These are phyloP conservation scores for Eulemur rufifrons DNA, from an alignment of 2,113 vertebrate genomes.

Conservation along the genomic window DNA sequence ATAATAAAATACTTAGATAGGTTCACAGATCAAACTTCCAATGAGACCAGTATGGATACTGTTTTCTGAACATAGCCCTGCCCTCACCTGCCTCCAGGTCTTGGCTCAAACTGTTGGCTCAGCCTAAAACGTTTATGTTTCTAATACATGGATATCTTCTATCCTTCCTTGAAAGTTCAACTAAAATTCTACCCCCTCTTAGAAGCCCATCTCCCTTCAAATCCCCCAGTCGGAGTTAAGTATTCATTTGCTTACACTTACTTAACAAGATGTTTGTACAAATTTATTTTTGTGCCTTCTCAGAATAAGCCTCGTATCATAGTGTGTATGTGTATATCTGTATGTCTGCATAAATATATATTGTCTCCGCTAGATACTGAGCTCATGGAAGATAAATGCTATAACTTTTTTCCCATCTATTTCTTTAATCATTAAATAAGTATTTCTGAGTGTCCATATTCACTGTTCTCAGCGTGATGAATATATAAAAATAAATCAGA, in stretches of 20 bases:
- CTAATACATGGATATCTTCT: not conserved
- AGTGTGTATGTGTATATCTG: not conserved
- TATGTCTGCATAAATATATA: not conserved
- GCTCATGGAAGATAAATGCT: not conserved
- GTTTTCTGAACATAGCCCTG: not conserved
- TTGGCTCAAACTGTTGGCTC: not conserved
- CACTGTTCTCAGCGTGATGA: not conserved
- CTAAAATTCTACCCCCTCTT: not conserved
- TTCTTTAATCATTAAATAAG: constrained; percentile 17
- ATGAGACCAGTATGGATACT: not conserved
- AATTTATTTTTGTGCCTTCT: not conserved
- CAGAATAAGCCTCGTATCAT: not conserved
- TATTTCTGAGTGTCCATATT: not conserved
- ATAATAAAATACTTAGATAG: not conserved
- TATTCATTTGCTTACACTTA: not conserved
- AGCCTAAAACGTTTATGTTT: not conserved
- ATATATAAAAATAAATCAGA: constrained; percentile 9
- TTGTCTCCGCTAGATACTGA: not conserved
- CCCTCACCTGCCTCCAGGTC: not conserved
- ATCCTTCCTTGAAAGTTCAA: not conserved
- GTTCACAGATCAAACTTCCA: not conserved
- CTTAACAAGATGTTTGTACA: not conserved
- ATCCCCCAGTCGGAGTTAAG: not conserved
- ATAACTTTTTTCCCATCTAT: not conserved
- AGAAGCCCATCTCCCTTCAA: not conserved